Evolutionary conservation across 1,140 invertebrate genomes (phyloP), one percentile per base, ranked within the genome.

Genomic region (Bombus waltoni): DNA sequence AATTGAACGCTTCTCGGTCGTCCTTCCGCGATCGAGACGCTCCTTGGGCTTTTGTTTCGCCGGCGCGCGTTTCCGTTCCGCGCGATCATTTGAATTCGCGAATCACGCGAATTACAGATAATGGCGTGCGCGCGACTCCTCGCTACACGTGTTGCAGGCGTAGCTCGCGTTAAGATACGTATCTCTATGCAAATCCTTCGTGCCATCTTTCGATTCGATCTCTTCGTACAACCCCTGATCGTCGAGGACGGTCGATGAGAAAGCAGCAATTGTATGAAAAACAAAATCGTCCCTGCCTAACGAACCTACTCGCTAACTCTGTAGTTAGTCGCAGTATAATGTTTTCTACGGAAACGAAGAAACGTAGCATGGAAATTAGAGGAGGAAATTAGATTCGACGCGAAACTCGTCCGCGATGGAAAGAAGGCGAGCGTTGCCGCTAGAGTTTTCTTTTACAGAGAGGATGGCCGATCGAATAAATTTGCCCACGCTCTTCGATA

Each of bases 1-100:
- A 89, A 92, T 92, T 89, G 87, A 66, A 75, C 78, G 81, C 72
- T 82, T 42, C 57, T 32, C 15, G 32, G 44, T 57, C 53, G 42
- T 44, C 35, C 80, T 75, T 81, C 47, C 65, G 72, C n/a, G 66
- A 77, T 87, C 83, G 35, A 75, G 76, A 87, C 83, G 35, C 42
- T 47, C 59, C 32, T 85, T 84, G 65, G 81, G 75, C 76, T 28
- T n/a, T 62, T 28, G 76, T 73, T 73, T 73, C 71, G n/a, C 8
- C 40, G 32, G 8, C 13, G 42, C 62, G 11, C 73, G 66, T 76
- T 90, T 88, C 85, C 87, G 86, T 57, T 85, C 10, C 72, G 32
- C 32, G 78, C 40, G 82, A 83, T 57, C 65, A 70, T 85, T 86
- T 62, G 87, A 89, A 89, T 85, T 84, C 62, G 62, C 42, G 85